Conservation (phyloP, 1,140 invertebrate genomes). For the Trinorchestia longiramus region DNA sequence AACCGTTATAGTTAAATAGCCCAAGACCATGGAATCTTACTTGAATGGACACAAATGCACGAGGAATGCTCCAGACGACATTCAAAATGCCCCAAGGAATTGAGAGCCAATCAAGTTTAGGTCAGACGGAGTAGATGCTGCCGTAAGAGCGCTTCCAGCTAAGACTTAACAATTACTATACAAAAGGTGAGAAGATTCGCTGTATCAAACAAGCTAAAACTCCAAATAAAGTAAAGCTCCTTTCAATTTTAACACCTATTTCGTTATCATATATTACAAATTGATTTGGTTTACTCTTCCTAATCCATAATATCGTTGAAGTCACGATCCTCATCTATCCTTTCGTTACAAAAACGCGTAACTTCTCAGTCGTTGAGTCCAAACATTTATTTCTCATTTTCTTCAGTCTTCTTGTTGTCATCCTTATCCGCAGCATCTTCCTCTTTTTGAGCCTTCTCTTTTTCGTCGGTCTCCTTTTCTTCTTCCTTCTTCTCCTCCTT, state of each 20-base stretch:
- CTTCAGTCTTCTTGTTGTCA: slow-evolving; percentile 68
- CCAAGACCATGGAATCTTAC: not conserved
- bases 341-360: slow-evolving; percentile 42
- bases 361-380: not conserved
- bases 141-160: slow-evolving; percentile 22
- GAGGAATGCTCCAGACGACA: slow-evolving; percentile 20
- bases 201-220: slow-evolving; percentile 54
- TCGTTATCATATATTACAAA: slow-evolving; percentile 58
- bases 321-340: slow-evolving; percentile 56
- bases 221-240: slow-evolving; percentile 55
- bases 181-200: slow-evolving; percentile 51
- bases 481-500: slow-evolving; percentile 67
- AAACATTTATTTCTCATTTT: slow-evolving; percentile 66
- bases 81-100: slow-evolving; percentile 18
- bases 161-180: slow-evolving; percentile 53
- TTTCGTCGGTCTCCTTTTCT: slow-evolving; percentile 67
- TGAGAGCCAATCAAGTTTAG: not conserved
- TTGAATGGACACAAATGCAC: slow-evolving; percentile 19
- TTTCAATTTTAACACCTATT: slow-evolving; percentile 50
- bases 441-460: slow-evolving; percentile 67
- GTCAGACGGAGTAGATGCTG: not conserved
- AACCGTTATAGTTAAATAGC: not conserved
- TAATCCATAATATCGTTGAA: slow-evolving; percentile 34
- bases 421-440: slow-evolving; percentile 67
- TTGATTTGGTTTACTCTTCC: slow-evolving; percentile 56